Percentiles rank a stretch among this genome's conserved stretches.
Conservation (phyloP, 2,797 vertebrate species). For the Xenops minutus region DNA sequence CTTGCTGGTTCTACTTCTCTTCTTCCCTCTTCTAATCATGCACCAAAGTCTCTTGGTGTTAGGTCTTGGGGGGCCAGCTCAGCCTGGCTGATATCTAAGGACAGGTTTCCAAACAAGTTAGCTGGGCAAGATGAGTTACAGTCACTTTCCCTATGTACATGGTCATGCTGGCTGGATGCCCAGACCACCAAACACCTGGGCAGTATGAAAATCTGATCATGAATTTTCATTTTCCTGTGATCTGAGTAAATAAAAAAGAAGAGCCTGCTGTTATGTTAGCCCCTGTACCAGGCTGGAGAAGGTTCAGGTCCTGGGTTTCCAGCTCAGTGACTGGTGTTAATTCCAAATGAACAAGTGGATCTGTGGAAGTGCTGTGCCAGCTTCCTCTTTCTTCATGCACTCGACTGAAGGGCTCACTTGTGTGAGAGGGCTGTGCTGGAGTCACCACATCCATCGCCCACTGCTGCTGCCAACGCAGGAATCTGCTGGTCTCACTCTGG, state of each 20-base stretch:
- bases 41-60: constrained; percentile 6
- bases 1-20: constrained; percentile 12
- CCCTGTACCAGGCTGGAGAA: background rate
- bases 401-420: background rate
- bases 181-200: constrained; percentile 15
- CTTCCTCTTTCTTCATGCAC: background rate
- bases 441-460: background rate
- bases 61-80: constrained; percentile 11
- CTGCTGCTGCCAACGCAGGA: background rate
- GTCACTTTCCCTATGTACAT: background rate
- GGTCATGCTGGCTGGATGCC: constrained; percentile 15
- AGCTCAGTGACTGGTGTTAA: constrained; percentile 18
- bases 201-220: background rate
- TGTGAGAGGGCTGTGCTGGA: background rate
- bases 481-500: background rate
- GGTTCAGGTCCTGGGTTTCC: background rate
- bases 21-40: constrained; percentile 18
- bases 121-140: background rate
- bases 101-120: background rate
- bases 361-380: background rate
- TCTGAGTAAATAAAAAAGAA: constrained; percentile 30
- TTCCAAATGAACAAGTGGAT: background rate
- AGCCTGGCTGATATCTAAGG: constrained; percentile 18
- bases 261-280: background rate
- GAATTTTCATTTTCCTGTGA: constrained; percentile 1